Evolutionary conservation across 23 tunicate genomes (phyloP).

Genomic region (Halocynthia aurantium): DNA sequence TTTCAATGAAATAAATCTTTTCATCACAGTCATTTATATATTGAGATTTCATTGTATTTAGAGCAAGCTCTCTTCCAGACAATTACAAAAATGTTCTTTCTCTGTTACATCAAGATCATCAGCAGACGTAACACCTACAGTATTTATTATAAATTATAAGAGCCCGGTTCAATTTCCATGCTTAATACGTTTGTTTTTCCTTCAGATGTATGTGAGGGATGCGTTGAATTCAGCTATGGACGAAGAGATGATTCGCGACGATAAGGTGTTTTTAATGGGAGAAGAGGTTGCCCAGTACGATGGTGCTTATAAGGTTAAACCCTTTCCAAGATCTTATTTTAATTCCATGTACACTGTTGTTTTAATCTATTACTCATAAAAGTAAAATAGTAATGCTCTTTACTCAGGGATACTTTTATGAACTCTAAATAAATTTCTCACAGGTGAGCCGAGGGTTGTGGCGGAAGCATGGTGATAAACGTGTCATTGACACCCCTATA

Average conservation of each 20-base stretch:
- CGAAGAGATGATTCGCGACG: conserved; percentile 96
- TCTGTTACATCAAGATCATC: too few species aligned
- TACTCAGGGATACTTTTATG: too few species aligned
- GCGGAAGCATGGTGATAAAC: conserved; percentile 85
- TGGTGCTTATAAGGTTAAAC: conserved; percentile 85
- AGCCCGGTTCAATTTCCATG: too few species aligned
- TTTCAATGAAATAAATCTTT: too few species aligned
- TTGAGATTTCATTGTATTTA: too few species aligned
- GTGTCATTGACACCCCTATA: conserved; percentile 97
- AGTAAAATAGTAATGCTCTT: too few species aligned
- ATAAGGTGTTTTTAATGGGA: conserved; percentile 79
- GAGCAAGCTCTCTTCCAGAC: too few species aligned
- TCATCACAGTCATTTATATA: too few species aligned
- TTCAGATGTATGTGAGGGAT: conserved; percentile 93
- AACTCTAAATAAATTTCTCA: neutral
- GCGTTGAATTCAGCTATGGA: conserved; percentile 97
- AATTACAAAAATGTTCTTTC: too few species aligned
- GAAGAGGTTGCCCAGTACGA: conserved; percentile 99
- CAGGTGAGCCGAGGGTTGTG: conserved; percentile 78
- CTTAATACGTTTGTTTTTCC: too few species aligned
- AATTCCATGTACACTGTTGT: neutral
- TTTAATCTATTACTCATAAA: neutral
- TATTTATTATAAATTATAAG: too few species aligned
- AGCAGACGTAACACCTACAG: too few species aligned
- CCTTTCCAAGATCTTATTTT: neutral